Percentiles rank a stretch among this genome's conserved stretches.
Evolutionary conservation across 1,140 invertebrate genomes (phyloP).

Genomic region (Acromyrmex heyeri): DNA sequence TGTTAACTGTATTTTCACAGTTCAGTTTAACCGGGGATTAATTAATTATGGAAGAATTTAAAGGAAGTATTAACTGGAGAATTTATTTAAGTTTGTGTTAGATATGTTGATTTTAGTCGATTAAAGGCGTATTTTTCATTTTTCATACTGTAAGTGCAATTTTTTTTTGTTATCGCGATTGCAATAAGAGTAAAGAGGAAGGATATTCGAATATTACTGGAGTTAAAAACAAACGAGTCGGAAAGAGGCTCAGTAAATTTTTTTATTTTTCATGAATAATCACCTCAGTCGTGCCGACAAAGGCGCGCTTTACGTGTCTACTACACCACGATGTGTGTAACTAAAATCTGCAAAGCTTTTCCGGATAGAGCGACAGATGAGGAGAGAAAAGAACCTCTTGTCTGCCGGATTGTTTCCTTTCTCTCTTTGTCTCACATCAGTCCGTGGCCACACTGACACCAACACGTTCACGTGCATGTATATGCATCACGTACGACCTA

Average conservation of each 20-base stretch:
- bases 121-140: neutral
- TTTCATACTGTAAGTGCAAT: neutral
- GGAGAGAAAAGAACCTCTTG: conserved; percentile 14
- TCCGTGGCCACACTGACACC: neutral
- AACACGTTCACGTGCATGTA: neutral
- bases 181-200: neutral
- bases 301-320: conserved; percentile 17
- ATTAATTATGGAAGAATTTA: neutral
- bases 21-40: no score
- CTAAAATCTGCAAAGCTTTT: conserved; percentile 50
- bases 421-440: neutral
- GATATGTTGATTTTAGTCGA: neutral
- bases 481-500: conserved; percentile 67
- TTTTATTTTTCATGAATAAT: conserved; percentile 42
- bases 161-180: conserved; percentile 12
- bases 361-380: conserved; percentile 20
- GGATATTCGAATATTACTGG: no score
- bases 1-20: no score
- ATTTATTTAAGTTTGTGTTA: neutral
- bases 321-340: conserved; percentile 4
- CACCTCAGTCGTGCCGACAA: conserved; percentile 10
- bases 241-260: conserved; percentile 9
- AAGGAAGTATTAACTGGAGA: neutral
- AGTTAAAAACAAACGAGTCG: conserved; percentile 9
- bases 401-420: conserved; percentile 33